Base-by-base conservation (phyloP, 2,888 invertebrate genomes). In the Chrysolina oricalcia region DNA sequence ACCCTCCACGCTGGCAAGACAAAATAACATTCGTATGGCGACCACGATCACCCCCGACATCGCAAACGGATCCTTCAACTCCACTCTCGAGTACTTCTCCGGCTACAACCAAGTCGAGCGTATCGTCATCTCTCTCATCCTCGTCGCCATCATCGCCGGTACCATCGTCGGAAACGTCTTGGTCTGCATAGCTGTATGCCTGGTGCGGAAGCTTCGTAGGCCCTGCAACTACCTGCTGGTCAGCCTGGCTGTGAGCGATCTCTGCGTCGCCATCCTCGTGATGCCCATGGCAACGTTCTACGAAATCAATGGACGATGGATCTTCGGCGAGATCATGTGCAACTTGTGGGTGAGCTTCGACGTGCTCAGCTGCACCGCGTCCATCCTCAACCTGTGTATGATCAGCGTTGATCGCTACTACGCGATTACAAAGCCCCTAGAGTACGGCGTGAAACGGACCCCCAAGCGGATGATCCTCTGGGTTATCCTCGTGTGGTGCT, bases 321-420 rank as follows among this genome's bases (percentile, higher is more conserved):
- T 95, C 82, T 98, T 99, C 85, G 98, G 98, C 68, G 93, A 94
- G 27, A 92, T 95, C 78, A 94, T 97, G 85, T 98, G 98, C 89
- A 97, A 98, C 87, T 92, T 98, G 78, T 99, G 98, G 98, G 97
- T 98, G 76, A 96, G 97, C 71, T 97, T 98, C 87, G 99, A 99
- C 89, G 97, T 99, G 46, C 92, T 98, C 83, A 98, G 98, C 83
- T 98, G 98, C 87, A 97, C 99, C 21, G 98, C 99, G n/a, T 98
- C 98, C 83, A 99, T 99, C 83, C 91, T 99, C 67, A 99, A 99
- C 89, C 92, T 99, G 80, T 98, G 98, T 89, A 98, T 98, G 92
- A 98, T 99, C 88, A 97, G 98, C 73, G 95, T 99, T 75, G 99
- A 99, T 88, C 93, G 98, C 72, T 68, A 98, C 89, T 94, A 95